Percentiles rank a stretch among this genome's conserved stretches.
Evolutionary conservation across 2,113 vertebrate genomes (phyloP).

Genomic region (Siniperca knerii): DNA sequence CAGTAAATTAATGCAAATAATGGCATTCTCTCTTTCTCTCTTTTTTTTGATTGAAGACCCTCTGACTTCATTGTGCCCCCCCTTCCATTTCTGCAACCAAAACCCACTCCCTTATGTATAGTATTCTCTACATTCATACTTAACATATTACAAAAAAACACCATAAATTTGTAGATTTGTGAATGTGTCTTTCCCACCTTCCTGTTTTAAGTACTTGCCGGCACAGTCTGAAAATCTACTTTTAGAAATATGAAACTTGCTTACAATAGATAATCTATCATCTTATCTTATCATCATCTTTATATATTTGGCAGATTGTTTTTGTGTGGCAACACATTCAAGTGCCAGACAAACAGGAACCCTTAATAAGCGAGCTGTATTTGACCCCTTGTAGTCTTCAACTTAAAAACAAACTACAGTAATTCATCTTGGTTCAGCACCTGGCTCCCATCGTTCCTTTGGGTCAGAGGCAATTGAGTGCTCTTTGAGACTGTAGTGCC

Average conservation of each 20-base stretch:
- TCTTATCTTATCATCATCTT: background rate
- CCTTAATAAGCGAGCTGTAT: background rate
- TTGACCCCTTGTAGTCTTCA: slow-evolving; percentile 7
- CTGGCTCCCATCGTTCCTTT: slow-evolving; percentile 30
- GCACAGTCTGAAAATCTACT: background rate
- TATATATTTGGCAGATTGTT: background rate
- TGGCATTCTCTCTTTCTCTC: background rate
- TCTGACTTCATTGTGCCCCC: background rate
- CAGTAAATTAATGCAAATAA: background rate
- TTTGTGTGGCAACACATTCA: too few relatives aligned
- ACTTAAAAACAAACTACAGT: slow-evolving; percentile 16
- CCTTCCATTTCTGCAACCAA: too few relatives aligned
- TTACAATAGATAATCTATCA: background rate
- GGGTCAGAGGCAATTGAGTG: slow-evolving; percentile 16
- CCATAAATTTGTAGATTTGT: background rate
- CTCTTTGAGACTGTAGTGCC: slow-evolving; percentile 9
- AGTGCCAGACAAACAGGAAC: background rate
- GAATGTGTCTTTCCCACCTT: background rate
- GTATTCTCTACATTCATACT: background rate
- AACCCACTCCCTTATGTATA: background rate
- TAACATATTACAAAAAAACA: background rate
- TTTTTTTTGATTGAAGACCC: background rate
- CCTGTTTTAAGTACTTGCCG: background rate
- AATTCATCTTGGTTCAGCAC: slow-evolving; percentile 20
- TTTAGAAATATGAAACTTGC: background rate